Base-by-base conservation (phyloP, 2,797 vertebrate genomes). In the Notolepis coatsorum region DNA sequence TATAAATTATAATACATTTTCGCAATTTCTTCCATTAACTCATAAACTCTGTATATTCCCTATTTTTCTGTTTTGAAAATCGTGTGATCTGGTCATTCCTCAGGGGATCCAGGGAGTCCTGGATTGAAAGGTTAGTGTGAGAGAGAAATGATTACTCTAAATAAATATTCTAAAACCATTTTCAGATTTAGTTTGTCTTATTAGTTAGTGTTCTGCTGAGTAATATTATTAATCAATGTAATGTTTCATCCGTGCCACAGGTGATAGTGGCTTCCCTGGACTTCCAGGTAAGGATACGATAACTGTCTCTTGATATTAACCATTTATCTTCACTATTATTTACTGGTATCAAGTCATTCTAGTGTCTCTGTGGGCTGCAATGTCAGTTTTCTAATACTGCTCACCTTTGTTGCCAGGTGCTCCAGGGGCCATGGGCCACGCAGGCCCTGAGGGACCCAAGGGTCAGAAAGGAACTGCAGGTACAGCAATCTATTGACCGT, bases 381-480 rank as follows among this genome's bases (percentile, higher is more conserved):
- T 25, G 3, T 31, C 0, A 48, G 35, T 65, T 60, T 65, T 62
- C 21, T 81, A 13, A 81, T 48, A n/a, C 8, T 73, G 52, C 23
- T 47, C 13, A 80, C 69, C 56, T 86, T 50, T 82, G 64, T 71
- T 42, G 72, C 31, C 68, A 96, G 95, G 96, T 68, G 7, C 85
- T 73, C 93, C 93, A 28, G 96, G 96, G 77, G 43, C 57, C 3
- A 78, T 85, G 8, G 97, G 97, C 31, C 93, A 92, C 15, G 43
- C 87, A 59, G 97, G 97, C 43, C 88, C 88, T 5, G 94, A 97
- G 60, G 97, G 96, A 79, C 92, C 91, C 0, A 98, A 96, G 85
- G 97, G 97, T 77, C 96, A 96, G 67, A 99, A 98, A 80, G 97
- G 97, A 90, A 95, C 35, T 20, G 64, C 91, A 89, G 97, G 97